A percentile compares a stretch with the other conserved stretches of the same genome.
These are phyloP conservation scores for Antennarius maculatus DNA, from an alignment of 2,797 vertebrate genomes.

Conservation along the genomic window DNA sequence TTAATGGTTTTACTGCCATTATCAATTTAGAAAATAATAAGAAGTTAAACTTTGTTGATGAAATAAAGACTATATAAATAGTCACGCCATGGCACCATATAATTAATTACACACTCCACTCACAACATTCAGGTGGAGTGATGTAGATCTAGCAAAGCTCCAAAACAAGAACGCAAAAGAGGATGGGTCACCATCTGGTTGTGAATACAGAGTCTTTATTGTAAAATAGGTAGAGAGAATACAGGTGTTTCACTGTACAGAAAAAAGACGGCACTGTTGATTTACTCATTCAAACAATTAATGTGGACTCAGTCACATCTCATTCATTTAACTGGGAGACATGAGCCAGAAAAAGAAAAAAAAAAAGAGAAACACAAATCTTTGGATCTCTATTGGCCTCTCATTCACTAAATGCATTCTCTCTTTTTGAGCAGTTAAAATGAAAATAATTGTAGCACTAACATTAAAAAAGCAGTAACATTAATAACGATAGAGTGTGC, in stretches of 20 bases:
- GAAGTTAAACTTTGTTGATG: too few species aligned
- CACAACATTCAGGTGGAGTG: slow-evolving; percentile 76
- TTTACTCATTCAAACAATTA: slow-evolving; percentile 80
- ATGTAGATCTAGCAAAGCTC: slow-evolving; percentile 65
- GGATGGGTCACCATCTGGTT: slow-evolving; percentile 22
- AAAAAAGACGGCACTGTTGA: slow-evolving; percentile 85
- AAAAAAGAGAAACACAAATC: slow-evolving; percentile 80
- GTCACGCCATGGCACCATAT: too few species aligned
- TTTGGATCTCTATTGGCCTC: slow-evolving; percentile 86
- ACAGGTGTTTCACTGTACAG: slow-evolving; percentile 89
- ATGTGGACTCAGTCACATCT: slow-evolving; percentile 70
- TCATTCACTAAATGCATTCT: slow-evolving; percentile 76
- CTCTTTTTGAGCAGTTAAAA: slow-evolving; percentile 75
- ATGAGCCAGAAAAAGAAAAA: slow-evolving; percentile 55
- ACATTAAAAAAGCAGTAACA: slow-evolving; percentile 78
- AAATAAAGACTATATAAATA: too few species aligned
- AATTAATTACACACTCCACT: slow-evolving; percentile 51
- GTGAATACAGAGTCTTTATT: slow-evolving; percentile 88
- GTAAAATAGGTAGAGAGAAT: slow-evolving; percentile 90
- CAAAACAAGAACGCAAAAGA: slow-evolving; percentile 53
- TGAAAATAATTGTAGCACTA: slow-evolving; percentile 71
- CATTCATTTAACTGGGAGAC: slow-evolving; percentile 70
- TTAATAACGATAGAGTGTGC: slow-evolving; percentile 68
- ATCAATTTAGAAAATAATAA: too few species aligned
- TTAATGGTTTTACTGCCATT: too few species aligned